Evolutionary conservation across 2,888 invertebrate genomes (phyloP).

Genomic region (Lepidonotus clava): DNA sequence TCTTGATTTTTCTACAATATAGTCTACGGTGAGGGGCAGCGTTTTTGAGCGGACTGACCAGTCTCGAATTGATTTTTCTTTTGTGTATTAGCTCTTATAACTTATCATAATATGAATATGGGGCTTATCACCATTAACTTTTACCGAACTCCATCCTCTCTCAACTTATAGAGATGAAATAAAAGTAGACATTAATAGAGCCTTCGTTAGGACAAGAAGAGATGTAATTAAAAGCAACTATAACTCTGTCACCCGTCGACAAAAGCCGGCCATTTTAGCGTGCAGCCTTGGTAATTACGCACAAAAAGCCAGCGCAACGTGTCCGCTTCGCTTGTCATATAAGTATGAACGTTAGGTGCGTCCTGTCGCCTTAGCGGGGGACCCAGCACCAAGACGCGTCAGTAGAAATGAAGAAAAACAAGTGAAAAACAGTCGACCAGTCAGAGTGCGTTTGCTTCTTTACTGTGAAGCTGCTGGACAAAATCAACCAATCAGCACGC

Average conservation of each 20-base stretch:
- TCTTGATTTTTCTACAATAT: too few species aligned
- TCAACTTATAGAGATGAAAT: too few species aligned
- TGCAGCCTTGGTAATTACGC: neutral
- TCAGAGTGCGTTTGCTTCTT: conserved; percentile 40
- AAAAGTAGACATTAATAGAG: conserved; percentile 1
- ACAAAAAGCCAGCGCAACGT: neutral
- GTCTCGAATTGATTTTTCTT: too few species aligned
- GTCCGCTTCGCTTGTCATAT: conserved; percentile 30
- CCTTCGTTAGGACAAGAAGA: conserved; percentile 5
- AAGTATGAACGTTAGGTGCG: conserved; percentile 21
- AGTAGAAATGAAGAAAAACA: neutral
- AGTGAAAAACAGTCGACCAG: neutral
- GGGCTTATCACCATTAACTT: too few species aligned
- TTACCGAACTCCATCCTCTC: too few species aligned
- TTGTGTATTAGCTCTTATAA: too few species aligned
- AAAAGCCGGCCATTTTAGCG: conserved; percentile 30
- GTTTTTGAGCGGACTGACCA: too few species aligned
- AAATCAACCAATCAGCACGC: conserved; percentile 38
- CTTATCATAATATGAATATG: too few species aligned
- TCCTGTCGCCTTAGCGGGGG: neutral
- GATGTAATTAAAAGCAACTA: conserved; percentile 40
- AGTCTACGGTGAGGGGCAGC: too few species aligned
- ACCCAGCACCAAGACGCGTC: neutral
- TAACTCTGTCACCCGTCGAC: conserved; percentile 32
- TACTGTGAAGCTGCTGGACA: conserved; percentile 21